A percentile compares a stretch with the other conserved stretches of the same genome.
Conservation (phyloP, 2,888 invertebrate species). For the Drosophila prostipennis region DNA sequence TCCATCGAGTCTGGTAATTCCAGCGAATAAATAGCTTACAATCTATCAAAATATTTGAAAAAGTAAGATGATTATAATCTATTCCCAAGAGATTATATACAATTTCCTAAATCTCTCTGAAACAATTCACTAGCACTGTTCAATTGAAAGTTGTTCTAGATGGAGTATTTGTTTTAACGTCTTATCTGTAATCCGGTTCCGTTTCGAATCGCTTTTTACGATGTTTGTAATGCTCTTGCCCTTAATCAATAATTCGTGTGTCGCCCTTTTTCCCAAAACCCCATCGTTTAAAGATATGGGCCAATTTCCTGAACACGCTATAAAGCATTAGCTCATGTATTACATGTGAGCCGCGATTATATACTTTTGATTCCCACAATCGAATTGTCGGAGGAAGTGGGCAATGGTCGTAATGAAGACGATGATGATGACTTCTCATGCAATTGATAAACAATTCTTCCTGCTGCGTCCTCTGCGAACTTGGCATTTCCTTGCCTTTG, state of each 20-base stretch:
- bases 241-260: conserved; percentile 65
- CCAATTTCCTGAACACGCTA: conserved; percentile 41
- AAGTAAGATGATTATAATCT: no score
- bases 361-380: conserved; percentile 18
- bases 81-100: no score
- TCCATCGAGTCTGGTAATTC: conserved; percentile 13
- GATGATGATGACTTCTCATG: conserved; percentile 10
- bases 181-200: conserved; percentile 38
- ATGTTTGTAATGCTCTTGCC: conserved; percentile 55
- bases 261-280: conserved; percentile 14
- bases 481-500: conserved; percentile 27
- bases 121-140: not conserved
- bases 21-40: not conserved
- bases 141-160: not conserved
- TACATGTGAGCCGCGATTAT: conserved; percentile 15
- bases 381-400: conserved; percentile 31
- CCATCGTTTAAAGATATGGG: conserved; percentile 24
- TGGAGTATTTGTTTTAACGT: conserved; percentile 13
- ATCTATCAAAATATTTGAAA: not conserved
- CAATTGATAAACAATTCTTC: conserved; percentile 28
- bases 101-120: not conserved
- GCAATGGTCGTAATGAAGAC: not conserved
- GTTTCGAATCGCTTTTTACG: conserved; percentile 19
- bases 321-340: conserved; percentile 19
- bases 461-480: conserved; percentile 6